Evolutionary conservation across 2,113 vertebrate genomes (phyloP), one percentile per base, ranked within the genome.

Genomic region (Trochalopteron elliotii): DNA sequence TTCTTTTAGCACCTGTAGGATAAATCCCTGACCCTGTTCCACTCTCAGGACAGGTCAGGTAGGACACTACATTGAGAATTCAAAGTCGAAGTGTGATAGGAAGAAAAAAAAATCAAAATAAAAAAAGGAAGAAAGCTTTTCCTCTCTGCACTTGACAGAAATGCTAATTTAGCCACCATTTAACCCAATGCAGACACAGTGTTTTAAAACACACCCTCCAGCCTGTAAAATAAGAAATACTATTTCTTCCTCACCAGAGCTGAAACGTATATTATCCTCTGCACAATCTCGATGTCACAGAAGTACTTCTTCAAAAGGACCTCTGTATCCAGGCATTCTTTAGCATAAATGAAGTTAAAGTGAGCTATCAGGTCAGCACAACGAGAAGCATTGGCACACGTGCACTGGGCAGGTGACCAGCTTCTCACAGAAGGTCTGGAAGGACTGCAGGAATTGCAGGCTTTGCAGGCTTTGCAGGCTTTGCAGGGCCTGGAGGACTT

Each of bases 241-340:
- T 14, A 23, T 15, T 39, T 40, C 15, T 88, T 91, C 31, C 98
- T 9, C 98, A 99, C 99, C 99, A 99, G 97, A 4, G 96, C 98
- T 87, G 99, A 98, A n/a, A 98, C 96, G 93, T 99, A 99, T 97
- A 99, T 98, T 96, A 99, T n/a, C n/a, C n/a, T n/a, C n/a, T n/a
- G n/a, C n/a, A n/a, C n/a, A n/a, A n/a, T n/a, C n/a, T n/a, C n/a
- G n/a, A n/a, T n/a, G n/a, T n/a, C n/a, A n/a, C n/a, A n/a, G n/a
- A n/a, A n/a, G n/a, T n/a, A n/a, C n/a, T n/a, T n/a, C n/a, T n/a
- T n/a, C n/a, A n/a, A n/a, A n/a, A n/a, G n/a, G n/a, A n/a, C n/a
- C n/a, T n/a, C n/a, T n/a, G n/a, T n/a, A n/a, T n/a, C n/a, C n/a
- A n/a, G n/a, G n/a, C n/a, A n/a, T n/a, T n/a, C n/a, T n/a, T n/a